Evolutionary conservation across 2,888 invertebrate genomes (phyloP), one percentile per base, ranked within the genome.

Genomic region (Phania funesta): DNA sequence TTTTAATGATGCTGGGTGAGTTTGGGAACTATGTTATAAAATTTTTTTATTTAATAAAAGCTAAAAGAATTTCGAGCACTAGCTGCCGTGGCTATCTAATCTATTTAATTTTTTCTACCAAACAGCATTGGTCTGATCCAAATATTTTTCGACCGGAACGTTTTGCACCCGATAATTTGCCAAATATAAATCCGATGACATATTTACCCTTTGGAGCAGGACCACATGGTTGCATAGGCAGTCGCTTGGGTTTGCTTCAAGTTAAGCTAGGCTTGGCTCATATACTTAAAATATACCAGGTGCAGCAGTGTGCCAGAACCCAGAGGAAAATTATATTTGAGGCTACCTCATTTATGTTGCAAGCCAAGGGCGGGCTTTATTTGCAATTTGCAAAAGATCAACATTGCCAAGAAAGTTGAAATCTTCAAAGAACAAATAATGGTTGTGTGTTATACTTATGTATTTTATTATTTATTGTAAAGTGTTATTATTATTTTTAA

Each of bases 171-270:
- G 77, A 85, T 20, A 84, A 84, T 0, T 62, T 86, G 0, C 18
- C 68, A 0, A 81, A 82, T 1, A 87, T 89, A 41, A 67, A 82
- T 13, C 88, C 89, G 1, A 88, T 88, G 85, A 85, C 87, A 0
- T 89, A 87, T 80, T 83, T 90, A 80, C 90, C 90, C 0, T 90
- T 91, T 68, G 90, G 91, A 3, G 85, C 84, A 6, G 91, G 91
- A 4, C 89, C 90, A 3, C 89, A 88, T 75, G 87, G 87, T 26
- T 91, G 91, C 32, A 88, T 91, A 71, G 91, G 91, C 13, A 90
- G 89, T 82, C 88, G 91, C 3, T 83, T 91, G 24, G 91, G 90
- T 0, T 5, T 88, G 1, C 79, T 90, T 6, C 90, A 90, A 79
- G 82, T 88, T 0, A 89, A 88, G 81, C 71, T 90, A 35, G 91